Base-by-base conservation (phyloP, 1,140 invertebrate species). In the Oscheius sp. region DNA sequence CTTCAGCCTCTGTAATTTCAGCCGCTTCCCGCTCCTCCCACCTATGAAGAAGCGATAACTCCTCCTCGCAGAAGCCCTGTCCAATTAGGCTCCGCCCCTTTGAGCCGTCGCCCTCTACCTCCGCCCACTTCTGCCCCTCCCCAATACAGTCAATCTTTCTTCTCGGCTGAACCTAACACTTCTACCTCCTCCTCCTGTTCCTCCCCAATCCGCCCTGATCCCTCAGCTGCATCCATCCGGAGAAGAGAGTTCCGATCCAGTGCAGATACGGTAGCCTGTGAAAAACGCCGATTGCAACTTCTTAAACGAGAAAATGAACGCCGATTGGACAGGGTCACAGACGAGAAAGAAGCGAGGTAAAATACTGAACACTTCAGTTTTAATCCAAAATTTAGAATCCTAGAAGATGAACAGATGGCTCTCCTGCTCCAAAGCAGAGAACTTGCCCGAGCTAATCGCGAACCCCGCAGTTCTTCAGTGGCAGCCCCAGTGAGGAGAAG, bases 381-480 rank as follows among this genome's bases (percentile, higher is more conserved):
- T n/a, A 61, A 28, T 15, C 2, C 29, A 23, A 32, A 15, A 34
- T 49, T 4, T 29, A 67, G 65, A 67, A 15, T 55, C 15, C 55
- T 58, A 15, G 67, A 68, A 42, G 67, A 68, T 35, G 49, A 68
- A 59, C 67, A 68, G 32, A 49, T 68, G 20, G 67, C 67, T 23
- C 35, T 68, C 2, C 35, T 68, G 3, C 67, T 68, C 10, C 49
- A 68, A 42, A 49, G 61, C 32, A 49, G 67, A 15, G 67, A 68
- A 31, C 29, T 68, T 49, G 45, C n/a, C 7, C 7, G 49, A 55
- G 7, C 7, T 7, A 42, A 42, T 10, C 10, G 38, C 10, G 38
- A 42, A n/a, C 38, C 38, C 10, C 7, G 49, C 7, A 55, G 49
- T 26, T 7, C 49, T 15, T 55, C 49, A 20, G 49, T 55, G 7